Percentiles rank a stretch among this genome's conserved stretches.
Conservation (phyloP, 2,113 vertebrate species). For the Saimiri boliviensis region DNA sequence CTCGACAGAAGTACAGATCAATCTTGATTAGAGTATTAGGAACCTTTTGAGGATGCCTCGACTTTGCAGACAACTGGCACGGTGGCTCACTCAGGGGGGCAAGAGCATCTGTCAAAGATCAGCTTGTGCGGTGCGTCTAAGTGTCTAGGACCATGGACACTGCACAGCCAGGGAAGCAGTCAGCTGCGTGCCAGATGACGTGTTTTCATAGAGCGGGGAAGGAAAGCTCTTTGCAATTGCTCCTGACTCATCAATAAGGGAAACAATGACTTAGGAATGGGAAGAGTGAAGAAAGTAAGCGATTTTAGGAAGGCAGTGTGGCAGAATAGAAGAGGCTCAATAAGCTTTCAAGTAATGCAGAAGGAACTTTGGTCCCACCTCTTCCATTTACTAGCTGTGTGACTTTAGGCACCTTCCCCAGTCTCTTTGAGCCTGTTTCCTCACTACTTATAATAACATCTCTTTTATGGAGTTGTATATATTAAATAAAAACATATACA, state of each 20-base stretch:
- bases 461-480: neutral
- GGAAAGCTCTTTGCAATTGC: neutral
- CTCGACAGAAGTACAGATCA: slow-evolving; percentile 64
- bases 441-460: neutral
- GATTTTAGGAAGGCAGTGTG: neutral
- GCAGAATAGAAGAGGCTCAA: neutral
- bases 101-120: neutral
- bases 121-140: neutral
- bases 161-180: neutral
- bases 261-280: neutral
- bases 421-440: neutral
- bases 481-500: neutral
- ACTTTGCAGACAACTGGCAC: slow-evolving; percentile 22
- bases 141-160: neutral
- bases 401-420: neutral
- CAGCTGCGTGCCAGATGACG: neutral
- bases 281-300: neutral
- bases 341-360: neutral
- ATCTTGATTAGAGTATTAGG: slow-evolving; percentile 70
- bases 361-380: neutral
- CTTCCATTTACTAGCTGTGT: neutral
- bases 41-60: slow-evolving; percentile 50
- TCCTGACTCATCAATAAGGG: neutral
- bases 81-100: neutral
- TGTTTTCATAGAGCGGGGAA: neutral